phyloP scores from a whole-genome alignment of 2,888 invertebrate genomes.

The Hylaea fasciaria region DNA sequence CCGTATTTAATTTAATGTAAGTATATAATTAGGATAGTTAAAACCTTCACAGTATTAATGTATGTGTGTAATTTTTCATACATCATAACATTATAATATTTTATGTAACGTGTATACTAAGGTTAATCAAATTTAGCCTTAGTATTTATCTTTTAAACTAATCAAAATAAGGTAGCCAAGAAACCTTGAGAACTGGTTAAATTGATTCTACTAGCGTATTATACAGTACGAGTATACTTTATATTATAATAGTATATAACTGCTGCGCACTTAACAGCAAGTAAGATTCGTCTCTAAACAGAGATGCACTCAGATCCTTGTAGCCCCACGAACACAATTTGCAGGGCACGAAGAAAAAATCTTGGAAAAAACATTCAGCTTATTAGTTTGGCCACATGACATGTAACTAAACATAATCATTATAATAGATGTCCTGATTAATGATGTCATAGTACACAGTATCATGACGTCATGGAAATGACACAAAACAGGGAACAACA shows the following conservation, averaged over 20 bases:
- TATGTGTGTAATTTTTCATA: too few species aligned
- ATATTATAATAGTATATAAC: slow-evolving; percentile 26
- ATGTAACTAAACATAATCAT: too few species aligned
- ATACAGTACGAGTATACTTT: slow-evolving; percentile 16
- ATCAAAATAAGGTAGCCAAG: slow-evolving; percentile 30
- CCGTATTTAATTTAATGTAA: too few species aligned
- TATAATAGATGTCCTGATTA: too few species aligned
- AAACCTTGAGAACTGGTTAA: slow-evolving; percentile 33
- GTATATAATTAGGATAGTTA: too few species aligned
- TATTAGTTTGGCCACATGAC: too few species aligned
- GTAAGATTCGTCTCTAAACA: slow-evolving; percentile 24
- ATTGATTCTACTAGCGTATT: slow-evolving; percentile 27
- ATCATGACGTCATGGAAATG: too few species aligned
- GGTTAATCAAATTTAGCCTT: slow-evolving; percentile 4
- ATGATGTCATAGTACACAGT: too few species aligned
- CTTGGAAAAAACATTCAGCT: neutral
- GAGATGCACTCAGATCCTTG: neutral
- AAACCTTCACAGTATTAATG: too few species aligned
- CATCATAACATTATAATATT: too few species aligned
- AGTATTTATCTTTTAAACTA: slow-evolving; percentile 20
- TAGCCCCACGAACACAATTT: neutral
- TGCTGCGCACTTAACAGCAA: slow-evolving; percentile 45
- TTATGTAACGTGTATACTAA: too few species aligned
- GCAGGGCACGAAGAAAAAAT: neutral
- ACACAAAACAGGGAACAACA: too few species aligned